These are phyloP conservation scores for Procavia capensis DNA, from an alignment of 2,113 vertebrate species.

Conservation along the genomic window DNA sequence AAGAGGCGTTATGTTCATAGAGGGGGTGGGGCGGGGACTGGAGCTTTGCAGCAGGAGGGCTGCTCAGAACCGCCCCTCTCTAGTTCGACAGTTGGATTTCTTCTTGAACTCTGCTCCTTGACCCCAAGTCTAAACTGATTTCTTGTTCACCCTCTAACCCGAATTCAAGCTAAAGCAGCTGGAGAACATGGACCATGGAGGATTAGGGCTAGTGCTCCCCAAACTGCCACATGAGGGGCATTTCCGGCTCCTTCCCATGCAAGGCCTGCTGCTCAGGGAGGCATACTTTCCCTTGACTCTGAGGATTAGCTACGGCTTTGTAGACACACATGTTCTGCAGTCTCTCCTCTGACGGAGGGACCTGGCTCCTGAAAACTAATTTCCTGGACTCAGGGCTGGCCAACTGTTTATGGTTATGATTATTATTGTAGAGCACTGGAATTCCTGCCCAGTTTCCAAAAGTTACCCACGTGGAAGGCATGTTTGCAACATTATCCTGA, in stretches of 20 bases:
- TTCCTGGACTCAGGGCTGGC: conserved; percentile 56
- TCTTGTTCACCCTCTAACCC: not conserved
- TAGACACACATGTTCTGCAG: not conserved
- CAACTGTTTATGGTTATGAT: conserved; percentile 12
- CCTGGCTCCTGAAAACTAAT: conserved; percentile 65
- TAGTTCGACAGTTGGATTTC: not conserved
- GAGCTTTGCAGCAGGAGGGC: not conserved
- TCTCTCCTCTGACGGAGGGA: not conserved
- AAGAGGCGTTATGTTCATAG: not conserved
- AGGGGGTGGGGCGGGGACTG: not conserved
- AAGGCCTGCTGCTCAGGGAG: not conserved
- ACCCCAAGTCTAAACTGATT: not conserved
- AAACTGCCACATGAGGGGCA: not conserved
- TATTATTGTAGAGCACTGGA: conserved; percentile 12
- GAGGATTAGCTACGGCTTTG: conserved; percentile 45
- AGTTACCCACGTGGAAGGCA: not conserved
- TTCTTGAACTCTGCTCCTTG: not conserved
- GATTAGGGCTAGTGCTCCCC: not conserved
- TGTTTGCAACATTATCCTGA: not conserved
- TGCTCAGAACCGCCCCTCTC: not conserved
- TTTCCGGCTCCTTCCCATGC: not conserved
- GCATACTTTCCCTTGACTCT: not conserved
- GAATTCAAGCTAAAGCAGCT: not conserved
- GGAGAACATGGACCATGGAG: not conserved
- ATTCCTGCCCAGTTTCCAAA: conserved; percentile 37